These are phyloP conservation scores for Rhodophaea formosa DNA, from an alignment of 2,888 invertebrate genomes.

Conservation along the genomic window DNA sequence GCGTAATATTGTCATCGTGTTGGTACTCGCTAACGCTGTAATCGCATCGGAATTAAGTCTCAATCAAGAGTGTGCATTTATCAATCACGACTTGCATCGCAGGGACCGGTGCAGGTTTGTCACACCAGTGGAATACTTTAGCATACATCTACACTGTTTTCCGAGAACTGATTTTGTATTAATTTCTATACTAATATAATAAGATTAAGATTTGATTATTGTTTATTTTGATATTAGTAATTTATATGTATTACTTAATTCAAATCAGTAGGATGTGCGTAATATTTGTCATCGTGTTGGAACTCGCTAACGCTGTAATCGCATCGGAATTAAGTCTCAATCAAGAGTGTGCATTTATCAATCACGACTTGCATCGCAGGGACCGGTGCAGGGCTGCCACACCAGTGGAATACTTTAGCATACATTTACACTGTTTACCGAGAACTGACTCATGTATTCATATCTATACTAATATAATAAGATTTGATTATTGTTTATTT, in stretches of 20 bases:
- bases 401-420: not conserved
- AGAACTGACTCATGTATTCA: too few species aligned
- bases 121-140: not conserved
- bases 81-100: conserved; percentile 55
- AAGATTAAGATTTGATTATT: too few species aligned
- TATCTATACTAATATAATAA: too few species aligned
- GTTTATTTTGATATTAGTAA: too few species aligned
- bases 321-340: conserved; percentile 61
- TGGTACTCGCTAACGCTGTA: conserved; percentile 49
- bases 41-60: conserved; percentile 58
- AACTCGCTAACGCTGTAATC: conserved; percentile 54
- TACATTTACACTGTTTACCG: too few species aligned
- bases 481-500: too few species aligned
- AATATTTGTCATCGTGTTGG: conserved; percentile 50
- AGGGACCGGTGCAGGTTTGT: conserved; percentile 25
- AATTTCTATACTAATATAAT: too few species aligned
- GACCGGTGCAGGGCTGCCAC: conserved; percentile 14
- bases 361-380: conserved; percentile 50
- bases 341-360: conserved; percentile 59
- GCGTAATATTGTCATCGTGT: conserved; percentile 52
- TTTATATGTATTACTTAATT: too few species aligned
- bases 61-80: conserved; percentile 60
- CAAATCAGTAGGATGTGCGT: too few species aligned
- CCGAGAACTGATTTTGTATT: too few species aligned
- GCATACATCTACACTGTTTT: too few species aligned